These are phyloP conservation scores for Sacculina carcini DNA, from an alignment of 2,888 invertebrate species.

Conservation along the genomic window DNA sequence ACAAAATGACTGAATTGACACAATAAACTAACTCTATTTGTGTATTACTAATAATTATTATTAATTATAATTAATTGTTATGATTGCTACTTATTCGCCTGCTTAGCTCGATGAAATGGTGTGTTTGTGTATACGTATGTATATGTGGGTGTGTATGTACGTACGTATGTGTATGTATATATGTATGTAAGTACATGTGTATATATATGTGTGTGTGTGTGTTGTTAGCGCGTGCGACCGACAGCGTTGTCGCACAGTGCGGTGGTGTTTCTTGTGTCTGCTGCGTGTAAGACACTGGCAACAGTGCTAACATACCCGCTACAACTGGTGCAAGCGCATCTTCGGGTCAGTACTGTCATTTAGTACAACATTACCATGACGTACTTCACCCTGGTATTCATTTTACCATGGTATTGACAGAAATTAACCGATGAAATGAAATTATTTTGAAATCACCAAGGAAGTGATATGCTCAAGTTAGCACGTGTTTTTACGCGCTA, in stretches of 20 bases:
- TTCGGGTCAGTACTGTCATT: conserved; percentile 29
- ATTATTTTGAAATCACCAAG: conserved; percentile 6
- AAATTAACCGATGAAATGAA: background rate
- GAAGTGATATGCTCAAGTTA: too few species aligned
- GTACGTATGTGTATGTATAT: too few species aligned
- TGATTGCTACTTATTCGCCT: background rate
- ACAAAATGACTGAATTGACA: too few species aligned
- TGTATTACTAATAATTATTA: too few species aligned
- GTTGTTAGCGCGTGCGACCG: conserved; percentile 16
- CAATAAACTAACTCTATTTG: too few species aligned
- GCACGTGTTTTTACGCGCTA: too few species aligned
- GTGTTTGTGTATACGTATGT: too few species aligned
- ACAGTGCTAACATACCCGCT: conserved; percentile 71
- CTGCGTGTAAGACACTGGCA: conserved; percentile 55
- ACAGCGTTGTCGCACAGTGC: conserved; percentile 28
- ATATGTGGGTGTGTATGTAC: too few species aligned
- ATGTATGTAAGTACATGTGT: too few species aligned
- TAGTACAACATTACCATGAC: too few species aligned
- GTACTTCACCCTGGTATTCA: background rate
- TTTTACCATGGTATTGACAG: background rate
- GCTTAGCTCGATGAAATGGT: background rate
- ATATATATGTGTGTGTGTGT: too few species aligned
- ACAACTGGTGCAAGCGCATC: conserved; percentile 55
- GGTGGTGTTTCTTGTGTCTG: conserved; percentile 45
- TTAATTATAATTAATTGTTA: background rate